These are phyloP conservation scores for Callopanchax toddi DNA, from an alignment of 2,113 vertebrate genomes.

Conservation along the genomic window DNA sequence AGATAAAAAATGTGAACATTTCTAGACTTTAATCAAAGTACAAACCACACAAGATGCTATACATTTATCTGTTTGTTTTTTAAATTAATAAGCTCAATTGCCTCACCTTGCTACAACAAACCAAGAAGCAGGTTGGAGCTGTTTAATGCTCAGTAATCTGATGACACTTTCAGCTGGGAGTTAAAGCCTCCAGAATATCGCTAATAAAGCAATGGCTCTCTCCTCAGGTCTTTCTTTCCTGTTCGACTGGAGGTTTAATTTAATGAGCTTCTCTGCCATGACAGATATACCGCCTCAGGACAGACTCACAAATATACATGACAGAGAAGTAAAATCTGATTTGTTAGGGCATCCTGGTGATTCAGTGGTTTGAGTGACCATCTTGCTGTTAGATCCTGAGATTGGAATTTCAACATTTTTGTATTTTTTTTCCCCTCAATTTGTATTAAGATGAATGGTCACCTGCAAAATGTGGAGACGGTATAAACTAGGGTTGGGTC, in stretches of 20 bases:
- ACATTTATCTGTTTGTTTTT: not conserved
- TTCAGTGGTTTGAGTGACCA: constrained; percentile 15
- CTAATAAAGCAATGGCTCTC: constrained; percentile 38
- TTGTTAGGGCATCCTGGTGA: constrained; percentile 7
- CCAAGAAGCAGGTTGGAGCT: constrained; percentile 14
- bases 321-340: constrained; percentile 24
- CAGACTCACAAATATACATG: constrained; percentile 31
- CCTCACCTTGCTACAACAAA: not conserved
- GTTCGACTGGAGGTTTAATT: constrained; percentile 31
- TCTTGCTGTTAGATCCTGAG: not conserved
- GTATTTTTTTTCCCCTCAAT: no score
- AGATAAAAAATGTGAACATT: no score
- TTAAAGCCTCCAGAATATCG: constrained; percentile 27
- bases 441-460: no score
- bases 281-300: constrained; percentile 30
- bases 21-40: no score
- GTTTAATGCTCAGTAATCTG: constrained; percentile 13
- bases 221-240: constrained; percentile 19
- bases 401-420: constrained; percentile 18
- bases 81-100: constrained; percentile 12
- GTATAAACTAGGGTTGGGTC: no score
- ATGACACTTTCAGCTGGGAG: constrained; percentile 20
- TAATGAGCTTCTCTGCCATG: constrained; percentile 31
- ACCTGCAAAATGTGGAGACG: no score
- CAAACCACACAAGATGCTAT: not conserved